These are phyloP conservation scores for Drosophila bifasciata DNA, from an alignment of 1,140 invertebrate genomes.

Conservation along the genomic window DNA sequence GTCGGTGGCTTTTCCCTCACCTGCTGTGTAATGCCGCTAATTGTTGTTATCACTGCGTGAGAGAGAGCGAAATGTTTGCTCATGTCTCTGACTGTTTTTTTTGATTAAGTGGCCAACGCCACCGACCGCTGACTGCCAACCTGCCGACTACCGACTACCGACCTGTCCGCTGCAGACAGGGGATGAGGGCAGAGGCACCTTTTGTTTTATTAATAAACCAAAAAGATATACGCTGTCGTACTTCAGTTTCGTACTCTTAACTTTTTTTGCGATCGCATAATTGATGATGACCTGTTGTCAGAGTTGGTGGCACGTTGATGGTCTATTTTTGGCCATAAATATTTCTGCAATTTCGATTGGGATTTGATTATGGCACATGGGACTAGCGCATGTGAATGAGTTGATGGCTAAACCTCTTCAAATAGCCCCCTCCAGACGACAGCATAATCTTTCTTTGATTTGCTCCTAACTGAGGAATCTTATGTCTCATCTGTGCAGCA, in stretches of 20 bases:
- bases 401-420: conserved; percentile 13
- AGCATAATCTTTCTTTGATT: background rate
- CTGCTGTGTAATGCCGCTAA: conserved; percentile 52
- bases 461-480: background rate
- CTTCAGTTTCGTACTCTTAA: conserved; percentile 27
- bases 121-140: conserved; percentile 16
- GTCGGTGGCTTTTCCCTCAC: conserved; percentile 47
- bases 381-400: too few species aligned
- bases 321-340: conserved; percentile 47
- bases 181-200: conserved; percentile 10
- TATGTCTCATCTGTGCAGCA: background rate
- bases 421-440: background rate
- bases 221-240: conserved; percentile 62
- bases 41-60: conserved; percentile 67
- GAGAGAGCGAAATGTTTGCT: conserved; percentile 69
- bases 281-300: conserved; percentile 65
- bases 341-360: conserved; percentile 15
- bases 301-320: conserved; percentile 14
- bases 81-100: conserved; percentile 59
- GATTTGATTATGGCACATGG: conserved; percentile 27
- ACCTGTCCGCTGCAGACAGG: conserved; percentile 19
- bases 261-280: conserved; percentile 47
- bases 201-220: conserved; percentile 53
- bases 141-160: conserved; percentile 20
- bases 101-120: conserved; percentile 75